These are phyloP conservation scores for Folsomia manolachei DNA, from an alignment of 2,888 invertebrate species.

Conservation along the genomic window DNA sequence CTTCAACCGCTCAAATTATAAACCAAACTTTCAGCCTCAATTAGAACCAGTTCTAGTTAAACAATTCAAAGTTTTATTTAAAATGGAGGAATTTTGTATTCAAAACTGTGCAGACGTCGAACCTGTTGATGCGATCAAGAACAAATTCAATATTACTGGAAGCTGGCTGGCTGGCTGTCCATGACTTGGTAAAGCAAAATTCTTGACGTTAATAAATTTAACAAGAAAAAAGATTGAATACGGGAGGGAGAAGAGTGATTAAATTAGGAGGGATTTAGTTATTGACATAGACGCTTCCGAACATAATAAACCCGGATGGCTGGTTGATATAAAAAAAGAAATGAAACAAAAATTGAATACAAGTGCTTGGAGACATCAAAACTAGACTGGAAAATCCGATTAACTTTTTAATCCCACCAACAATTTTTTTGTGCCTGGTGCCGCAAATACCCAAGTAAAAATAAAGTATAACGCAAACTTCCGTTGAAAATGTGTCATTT, in stretches of 20 bases:
- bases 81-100: neutral
- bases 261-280: conserved; percentile 7
- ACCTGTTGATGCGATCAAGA: neutral
- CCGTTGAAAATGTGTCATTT: neutral
- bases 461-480: neutral
- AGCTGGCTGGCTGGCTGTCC: no score
- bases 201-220: neutral
- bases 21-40: neutral
- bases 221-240: neutral
- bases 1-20: neutral
- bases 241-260: neutral
- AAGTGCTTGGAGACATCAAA: no score
- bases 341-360: neutral
- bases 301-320: neutral
- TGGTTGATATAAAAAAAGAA: neutral
- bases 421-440: no score
- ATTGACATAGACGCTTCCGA: neutral
- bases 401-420: neutral
- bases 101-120: no score
- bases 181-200: neutral
- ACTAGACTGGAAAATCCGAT: neutral
- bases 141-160: no score
- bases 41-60: neutral
- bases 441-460: neutral
- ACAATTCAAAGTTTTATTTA: neutral